Evolutionary conservation across 2,113 vertebrate species (phyloP).

Genomic region (Pandion haliaetus): DNA sequence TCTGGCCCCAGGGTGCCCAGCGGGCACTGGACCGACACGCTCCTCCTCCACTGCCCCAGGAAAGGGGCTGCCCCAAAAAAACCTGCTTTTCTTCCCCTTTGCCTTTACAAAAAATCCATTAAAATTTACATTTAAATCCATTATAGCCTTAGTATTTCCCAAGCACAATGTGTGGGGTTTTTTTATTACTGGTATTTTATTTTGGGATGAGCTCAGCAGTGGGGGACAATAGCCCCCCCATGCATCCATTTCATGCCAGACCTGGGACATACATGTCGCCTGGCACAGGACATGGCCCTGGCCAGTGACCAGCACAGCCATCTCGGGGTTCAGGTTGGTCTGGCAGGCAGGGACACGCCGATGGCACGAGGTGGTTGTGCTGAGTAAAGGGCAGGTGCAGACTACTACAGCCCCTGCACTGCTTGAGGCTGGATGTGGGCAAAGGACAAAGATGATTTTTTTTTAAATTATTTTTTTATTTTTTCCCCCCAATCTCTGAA

Average conservation of each 20-base stretch:
- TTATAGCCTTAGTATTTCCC: rapidly evolving
- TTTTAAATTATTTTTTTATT: background rate
- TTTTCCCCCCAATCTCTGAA: background rate
- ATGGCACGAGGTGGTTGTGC: too few relatives aligned
- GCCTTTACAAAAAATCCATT: too few relatives aligned
- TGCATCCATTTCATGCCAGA: background rate
- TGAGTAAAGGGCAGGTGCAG: background rate
- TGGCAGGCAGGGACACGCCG: background rate
- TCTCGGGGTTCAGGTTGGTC: background rate
- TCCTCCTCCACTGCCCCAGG: background rate
- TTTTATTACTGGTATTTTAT: rapidly evolving
- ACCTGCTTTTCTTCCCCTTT: too few relatives aligned
- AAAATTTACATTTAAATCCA: too few relatives aligned
- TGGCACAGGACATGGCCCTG: background rate
- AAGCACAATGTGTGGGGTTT: rapidly evolving
- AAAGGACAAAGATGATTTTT: background rate
- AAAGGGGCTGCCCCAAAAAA: background rate
- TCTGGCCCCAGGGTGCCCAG: background rate
- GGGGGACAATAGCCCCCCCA: rapidly evolving
- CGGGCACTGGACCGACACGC: background rate
- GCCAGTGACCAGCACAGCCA: rapidly evolving
- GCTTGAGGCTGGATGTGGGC: background rate
- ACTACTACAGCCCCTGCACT: too few relatives aligned
- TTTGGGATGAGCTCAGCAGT: rapidly evolving
- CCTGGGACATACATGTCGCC: background rate